Conservation (phyloP, 1,140 invertebrate species). For the Ephestia elutella region DNA sequence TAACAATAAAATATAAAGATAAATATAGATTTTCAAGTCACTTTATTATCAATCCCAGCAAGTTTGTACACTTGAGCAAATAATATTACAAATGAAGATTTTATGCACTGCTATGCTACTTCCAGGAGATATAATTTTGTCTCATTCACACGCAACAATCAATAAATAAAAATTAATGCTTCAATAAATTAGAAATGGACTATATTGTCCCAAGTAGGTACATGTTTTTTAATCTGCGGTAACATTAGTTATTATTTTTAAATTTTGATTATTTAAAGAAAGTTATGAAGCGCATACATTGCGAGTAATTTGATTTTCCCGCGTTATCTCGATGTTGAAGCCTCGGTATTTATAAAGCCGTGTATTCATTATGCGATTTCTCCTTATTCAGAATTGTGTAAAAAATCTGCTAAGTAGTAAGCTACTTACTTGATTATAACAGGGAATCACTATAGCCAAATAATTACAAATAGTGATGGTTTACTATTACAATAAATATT, state of each 20-base stretch:
- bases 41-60: conserved; percentile 10
- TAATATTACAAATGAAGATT: conserved; percentile 7
- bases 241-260: neutral
- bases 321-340: no score
- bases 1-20: neutral
- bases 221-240: neutral
- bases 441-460: no score
- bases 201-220: neutral
- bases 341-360: no score
- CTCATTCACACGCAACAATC: neutral
- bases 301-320: no score
- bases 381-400: no score
- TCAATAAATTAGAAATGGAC: neutral
- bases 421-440: no score
- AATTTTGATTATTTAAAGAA: neutral
- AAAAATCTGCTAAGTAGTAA: no score
- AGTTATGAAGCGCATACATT: no score
- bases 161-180: neutral
- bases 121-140: conserved; percentile 4
- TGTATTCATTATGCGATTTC: no score
- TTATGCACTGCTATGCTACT: neutral
- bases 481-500: no score
- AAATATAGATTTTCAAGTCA: conserved; percentile 2
- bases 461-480: no score
- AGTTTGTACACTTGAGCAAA: conserved; percentile 11